Conservation (phyloP, 2,113 vertebrate species). For the Mesembrinibis cayennensis region DNA sequence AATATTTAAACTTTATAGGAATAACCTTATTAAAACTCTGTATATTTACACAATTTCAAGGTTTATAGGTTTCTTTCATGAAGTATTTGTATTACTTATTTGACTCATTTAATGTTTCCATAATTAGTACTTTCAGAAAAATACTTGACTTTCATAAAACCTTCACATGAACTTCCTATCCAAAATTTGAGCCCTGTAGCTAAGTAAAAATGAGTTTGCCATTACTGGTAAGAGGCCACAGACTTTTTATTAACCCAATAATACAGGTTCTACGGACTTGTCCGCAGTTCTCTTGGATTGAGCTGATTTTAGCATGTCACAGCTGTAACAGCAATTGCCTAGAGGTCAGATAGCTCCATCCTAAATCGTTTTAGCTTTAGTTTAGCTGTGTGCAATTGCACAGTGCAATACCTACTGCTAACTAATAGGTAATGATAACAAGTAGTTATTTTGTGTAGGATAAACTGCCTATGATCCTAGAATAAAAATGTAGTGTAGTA, state of each 20-base stretch:
- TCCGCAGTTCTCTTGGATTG: not conserved
- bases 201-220: not conserved
- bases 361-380: not conserved
- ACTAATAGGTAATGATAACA: not conserved
- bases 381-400: not conserved
- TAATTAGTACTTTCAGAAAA: not conserved
- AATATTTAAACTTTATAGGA: not conserved
- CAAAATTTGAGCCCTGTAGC: not conserved
- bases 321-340: not conserved
- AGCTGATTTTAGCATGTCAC: not conserved
- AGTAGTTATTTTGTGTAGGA: not conserved
- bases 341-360: not conserved
- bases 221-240: not conserved
- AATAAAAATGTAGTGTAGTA: not conserved
- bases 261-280: not conserved
- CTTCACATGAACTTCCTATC: not conserved
- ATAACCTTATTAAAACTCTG: not conserved
- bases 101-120: not conserved
- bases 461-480: not conserved
- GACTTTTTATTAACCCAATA: not conserved
- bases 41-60: not conserved
- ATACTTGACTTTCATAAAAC: not conserved
- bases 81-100: not conserved
- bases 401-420: not conserved
- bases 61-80: not conserved